Evolutionary conservation across 2,113 vertebrate species (phyloP).

Genomic region (Spea multiplicata): DNA sequence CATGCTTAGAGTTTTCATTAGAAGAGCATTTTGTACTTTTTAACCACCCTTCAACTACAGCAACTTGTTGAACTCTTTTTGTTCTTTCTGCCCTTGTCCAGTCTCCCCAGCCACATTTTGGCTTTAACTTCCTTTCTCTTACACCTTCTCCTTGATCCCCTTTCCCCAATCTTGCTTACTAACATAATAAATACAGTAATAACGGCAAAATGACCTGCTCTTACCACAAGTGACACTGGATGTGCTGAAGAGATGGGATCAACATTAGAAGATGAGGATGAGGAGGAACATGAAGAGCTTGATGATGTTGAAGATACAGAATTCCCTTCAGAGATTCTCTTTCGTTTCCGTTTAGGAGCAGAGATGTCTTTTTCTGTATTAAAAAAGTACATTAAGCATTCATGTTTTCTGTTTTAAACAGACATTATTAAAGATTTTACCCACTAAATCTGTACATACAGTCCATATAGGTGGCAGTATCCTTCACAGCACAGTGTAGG

Average conservation of each 20-base stretch:
- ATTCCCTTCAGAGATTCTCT: conserved; percentile 88
- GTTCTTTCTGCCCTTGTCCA: too few relatives aligned
- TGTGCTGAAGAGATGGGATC: conserved; percentile 82
- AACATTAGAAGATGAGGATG: conserved; percentile 74
- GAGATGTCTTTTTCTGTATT: conserved; percentile 76
- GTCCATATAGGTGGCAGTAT: background rate
- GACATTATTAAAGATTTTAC: too few relatives aligned
- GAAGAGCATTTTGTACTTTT: too few relatives aligned
- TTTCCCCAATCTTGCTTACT: too few relatives aligned
- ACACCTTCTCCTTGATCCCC: too few relatives aligned
- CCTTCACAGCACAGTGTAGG: too few relatives aligned
- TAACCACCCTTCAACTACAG: too few relatives aligned
- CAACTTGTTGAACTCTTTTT: too few relatives aligned
- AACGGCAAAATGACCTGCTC: conserved; percentile 32
- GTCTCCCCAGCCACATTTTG: too few relatives aligned
- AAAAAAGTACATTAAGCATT: background rate
- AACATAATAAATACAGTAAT: background rate
- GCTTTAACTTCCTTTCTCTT: too few relatives aligned
- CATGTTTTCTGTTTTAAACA: too few relatives aligned
- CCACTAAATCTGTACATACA: background rate
- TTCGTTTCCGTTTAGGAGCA: conserved; percentile 88
- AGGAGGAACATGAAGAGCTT: conserved; percentile 69
- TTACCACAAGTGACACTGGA: conserved; percentile 97
- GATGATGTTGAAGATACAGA: conserved; percentile 65
- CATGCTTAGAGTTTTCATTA: too few relatives aligned